Evolutionary conservation across 1,140 invertebrate genomes (phyloP).

Genomic region (Amphibalanus amphitrite): DNA sequence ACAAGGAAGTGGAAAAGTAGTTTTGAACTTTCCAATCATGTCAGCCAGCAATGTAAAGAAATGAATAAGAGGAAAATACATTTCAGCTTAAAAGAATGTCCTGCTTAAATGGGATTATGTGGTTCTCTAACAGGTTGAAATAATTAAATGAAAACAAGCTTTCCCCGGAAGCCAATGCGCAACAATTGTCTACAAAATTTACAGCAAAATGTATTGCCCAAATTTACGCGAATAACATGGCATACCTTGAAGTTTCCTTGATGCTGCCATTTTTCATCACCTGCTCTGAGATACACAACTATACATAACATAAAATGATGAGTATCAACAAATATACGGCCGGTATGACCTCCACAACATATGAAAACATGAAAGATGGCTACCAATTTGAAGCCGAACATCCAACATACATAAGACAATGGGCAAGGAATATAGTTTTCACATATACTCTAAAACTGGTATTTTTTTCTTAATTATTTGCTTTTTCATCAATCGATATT

Average conservation of each 20-base stretch:
- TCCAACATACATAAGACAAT: background rate
- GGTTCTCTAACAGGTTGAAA: too few species aligned
- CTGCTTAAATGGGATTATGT: too few species aligned
- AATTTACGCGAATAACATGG: background rate
- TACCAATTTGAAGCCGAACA: background rate
- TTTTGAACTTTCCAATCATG: too few species aligned
- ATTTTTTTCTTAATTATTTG: too few species aligned
- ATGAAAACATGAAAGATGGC: background rate
- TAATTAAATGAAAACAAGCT: too few species aligned
- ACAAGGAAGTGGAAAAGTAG: too few species aligned
- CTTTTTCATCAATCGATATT: too few species aligned
- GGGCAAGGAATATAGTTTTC: background rate
- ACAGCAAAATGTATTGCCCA: background rate
- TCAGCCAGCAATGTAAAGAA: too few species aligned
- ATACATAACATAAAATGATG: background rate
- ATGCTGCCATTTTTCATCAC: conserved; percentile 7
- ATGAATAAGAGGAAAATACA: too few species aligned
- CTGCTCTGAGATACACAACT: background rate
- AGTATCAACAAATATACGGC: background rate
- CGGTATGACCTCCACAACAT: background rate
- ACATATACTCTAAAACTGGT: too few species aligned
- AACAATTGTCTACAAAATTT: conserved; percentile 6
- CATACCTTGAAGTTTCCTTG: conserved; percentile 6
- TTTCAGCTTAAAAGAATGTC: too few species aligned
- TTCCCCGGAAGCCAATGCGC: background rate